Base-by-base conservation (phyloP, 2,888 invertebrate genomes). In the Piscicola geometra region DNA sequence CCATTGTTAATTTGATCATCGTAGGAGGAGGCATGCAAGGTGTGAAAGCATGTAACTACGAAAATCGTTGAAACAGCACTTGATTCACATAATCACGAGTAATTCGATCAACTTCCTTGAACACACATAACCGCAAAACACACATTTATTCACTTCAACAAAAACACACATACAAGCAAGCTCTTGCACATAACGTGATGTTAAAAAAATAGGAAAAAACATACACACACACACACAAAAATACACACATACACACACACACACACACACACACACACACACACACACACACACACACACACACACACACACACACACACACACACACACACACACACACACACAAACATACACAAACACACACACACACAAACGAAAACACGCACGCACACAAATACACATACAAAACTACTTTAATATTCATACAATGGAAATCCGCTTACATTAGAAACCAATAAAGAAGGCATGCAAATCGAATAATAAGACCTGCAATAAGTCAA, bases 261-360 rank as follows among this genome's bases (percentile, higher is more conserved):
- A 71, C 64, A 60, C 25, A 71, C 33, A n/a, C 69, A 28, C 30
- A 69, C 69, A 69, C n/a, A 35, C 69, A 69, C 33, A 69, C 69
- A 69, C n/a, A 69, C 69, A 69, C 33, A 64, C 69, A 69, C 30
- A 69, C 32, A 69, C 33, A 69, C 69, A 69, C 30, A 69, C 69
- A 33, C 30, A 32, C 69, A 69, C n/a, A 69, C 69, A 69, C n/a
- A 69, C 36, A 69, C 33, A 47, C 50, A 36, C n/a, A 28, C 28
- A 72, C 28, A 30, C 64, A 64, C 30, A 30, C 64, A 64, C 30
- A 30, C 64, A 64, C 30, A 30, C 64, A 64, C 30, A 30, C 64
- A 64, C 30, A 64, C 64, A 64, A 5, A 64, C 25, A 64, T n/a
- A 64, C 64, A 64, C 30, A 64, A 5, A 64, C 3, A 64, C 64